These are phyloP conservation scores for Chironomus riparius DNA, from an alignment of 2,888 invertebrate genomes.

Conservation along the genomic window DNA sequence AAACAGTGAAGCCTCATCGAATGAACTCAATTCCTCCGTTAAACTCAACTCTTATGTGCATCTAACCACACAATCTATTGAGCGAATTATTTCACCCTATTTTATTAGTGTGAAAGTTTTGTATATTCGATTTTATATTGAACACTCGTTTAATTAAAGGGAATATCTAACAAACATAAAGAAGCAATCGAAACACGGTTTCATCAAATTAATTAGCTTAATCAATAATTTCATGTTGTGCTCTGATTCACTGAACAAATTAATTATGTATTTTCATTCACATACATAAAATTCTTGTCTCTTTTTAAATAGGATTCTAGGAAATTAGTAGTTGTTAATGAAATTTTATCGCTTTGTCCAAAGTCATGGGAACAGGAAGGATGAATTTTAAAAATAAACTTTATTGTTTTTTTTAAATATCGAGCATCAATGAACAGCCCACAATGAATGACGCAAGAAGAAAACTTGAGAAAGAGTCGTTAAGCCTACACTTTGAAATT, in stretches of 20 bases:
- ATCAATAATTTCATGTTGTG: slow-evolving; percentile 18
- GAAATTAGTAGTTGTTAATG: no score
- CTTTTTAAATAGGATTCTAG: no score
- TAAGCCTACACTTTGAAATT: background rate
- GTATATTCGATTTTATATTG: background rate
- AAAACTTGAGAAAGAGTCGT: background rate
- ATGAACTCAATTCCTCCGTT: no score
- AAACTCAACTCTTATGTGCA: no score
- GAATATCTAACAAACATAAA: background rate
- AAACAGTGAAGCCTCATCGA: no score
- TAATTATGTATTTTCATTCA: slow-evolving; percentile 12
- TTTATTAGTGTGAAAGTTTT: no score
- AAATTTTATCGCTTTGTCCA: no score
- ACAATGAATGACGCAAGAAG: background rate
- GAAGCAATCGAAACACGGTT: background rate
- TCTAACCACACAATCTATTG: no score
- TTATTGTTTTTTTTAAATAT: background rate
- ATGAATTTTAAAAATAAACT: no score
- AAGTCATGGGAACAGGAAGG: no score
- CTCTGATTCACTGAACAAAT: slow-evolving; percentile 15
- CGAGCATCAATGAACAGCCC: background rate
- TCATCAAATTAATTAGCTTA: slow-evolving; percentile 22
- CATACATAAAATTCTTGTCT: no score
- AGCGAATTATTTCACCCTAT: no score
- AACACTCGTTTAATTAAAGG: background rate